phyloP scores from a whole-genome alignment of 2,113 vertebrate species.

The human (Homo sapiens) region DNA sequence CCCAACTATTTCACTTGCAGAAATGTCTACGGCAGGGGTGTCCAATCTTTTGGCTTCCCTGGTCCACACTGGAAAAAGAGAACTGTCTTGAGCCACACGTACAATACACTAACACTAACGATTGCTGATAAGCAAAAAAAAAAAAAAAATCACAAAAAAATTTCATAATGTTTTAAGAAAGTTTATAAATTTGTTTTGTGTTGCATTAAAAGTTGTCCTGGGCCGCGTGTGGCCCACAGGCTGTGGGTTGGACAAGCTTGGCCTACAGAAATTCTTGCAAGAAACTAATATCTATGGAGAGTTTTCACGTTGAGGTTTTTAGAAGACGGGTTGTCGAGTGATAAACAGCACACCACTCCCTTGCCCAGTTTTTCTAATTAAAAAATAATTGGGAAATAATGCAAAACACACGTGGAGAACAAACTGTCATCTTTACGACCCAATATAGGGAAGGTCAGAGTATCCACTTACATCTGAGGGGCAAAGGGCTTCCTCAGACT shows the following conservation, averaged over 20 bases:
- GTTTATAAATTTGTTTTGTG: too few species aligned
- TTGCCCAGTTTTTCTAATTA: neutral
- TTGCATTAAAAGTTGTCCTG: too few species aligned
- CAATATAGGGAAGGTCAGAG: neutral
- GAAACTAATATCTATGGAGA: neutral
- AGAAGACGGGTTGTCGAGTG: neutral
- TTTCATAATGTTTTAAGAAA: too few species aligned
- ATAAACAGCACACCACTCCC: neutral
- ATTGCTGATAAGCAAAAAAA: too few species aligned
- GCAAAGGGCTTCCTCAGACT: neutral
- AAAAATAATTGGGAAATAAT: neutral
- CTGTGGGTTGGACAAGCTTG: too few species aligned
- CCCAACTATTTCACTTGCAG: neutral
- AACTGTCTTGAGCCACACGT: too few species aligned
- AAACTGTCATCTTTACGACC: neutral
- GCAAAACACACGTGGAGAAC: neutral
- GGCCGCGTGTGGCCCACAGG: too few species aligned
- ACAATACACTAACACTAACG: too few species aligned
- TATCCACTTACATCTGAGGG: neutral
- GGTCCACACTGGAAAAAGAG: too few species aligned
- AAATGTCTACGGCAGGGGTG: neutral
- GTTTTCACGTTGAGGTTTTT: neutral
- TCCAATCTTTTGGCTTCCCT: too few species aligned
- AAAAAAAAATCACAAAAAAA: too few species aligned
- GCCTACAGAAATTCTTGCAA: neutral